These are phyloP conservation scores for Entomobrya multifasciata DNA, from an alignment of 2,888 invertebrate genomes.

Conservation along the genomic window DNA sequence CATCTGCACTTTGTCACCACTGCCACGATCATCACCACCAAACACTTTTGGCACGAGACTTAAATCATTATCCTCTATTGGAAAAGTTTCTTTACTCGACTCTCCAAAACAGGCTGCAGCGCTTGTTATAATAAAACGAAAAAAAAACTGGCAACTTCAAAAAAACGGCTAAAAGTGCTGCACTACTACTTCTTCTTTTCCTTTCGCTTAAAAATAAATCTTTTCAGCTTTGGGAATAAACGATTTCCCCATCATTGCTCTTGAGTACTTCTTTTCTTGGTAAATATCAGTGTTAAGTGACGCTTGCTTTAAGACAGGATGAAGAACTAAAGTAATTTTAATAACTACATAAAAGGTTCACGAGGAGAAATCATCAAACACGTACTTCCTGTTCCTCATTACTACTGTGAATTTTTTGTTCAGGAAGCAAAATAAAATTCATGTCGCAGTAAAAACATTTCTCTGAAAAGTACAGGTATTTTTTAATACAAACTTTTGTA, in stretches of 20 bases:
- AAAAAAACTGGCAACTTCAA: background rate
- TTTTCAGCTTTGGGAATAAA: conserved; percentile 61
- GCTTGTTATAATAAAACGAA: too few species aligned
- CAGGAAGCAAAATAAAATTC: conserved; percentile 38
- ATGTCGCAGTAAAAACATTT: conserved; percentile 43
- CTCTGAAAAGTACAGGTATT: conserved; percentile 6
- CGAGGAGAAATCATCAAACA: background rate
- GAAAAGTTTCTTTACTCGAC: conserved; percentile 55
- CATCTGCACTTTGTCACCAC: conserved; percentile 51
- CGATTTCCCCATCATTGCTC: conserved; percentile 47
- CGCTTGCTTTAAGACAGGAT: too few species aligned
- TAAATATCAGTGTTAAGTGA: too few species aligned
- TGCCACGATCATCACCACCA: conserved; percentile 45
- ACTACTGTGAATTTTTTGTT: conserved; percentile 55
- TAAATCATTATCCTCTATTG: conserved; percentile 64
- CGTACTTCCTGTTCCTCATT: conserved; percentile 45
- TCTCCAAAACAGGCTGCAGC: background rate
- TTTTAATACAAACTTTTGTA: background rate
- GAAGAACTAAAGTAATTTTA: background rate
- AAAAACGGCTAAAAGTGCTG: conserved; percentile 25
- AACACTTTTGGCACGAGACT: conserved; percentile 67
- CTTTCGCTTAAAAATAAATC: conserved; percentile 60
- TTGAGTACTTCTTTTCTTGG: conserved; percentile 26
- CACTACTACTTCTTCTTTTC: conserved; percentile 33
- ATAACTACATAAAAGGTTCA: background rate